Base-by-base conservation (phyloP, 2,888 invertebrate species). In the Exocentrus adspersus region DNA sequence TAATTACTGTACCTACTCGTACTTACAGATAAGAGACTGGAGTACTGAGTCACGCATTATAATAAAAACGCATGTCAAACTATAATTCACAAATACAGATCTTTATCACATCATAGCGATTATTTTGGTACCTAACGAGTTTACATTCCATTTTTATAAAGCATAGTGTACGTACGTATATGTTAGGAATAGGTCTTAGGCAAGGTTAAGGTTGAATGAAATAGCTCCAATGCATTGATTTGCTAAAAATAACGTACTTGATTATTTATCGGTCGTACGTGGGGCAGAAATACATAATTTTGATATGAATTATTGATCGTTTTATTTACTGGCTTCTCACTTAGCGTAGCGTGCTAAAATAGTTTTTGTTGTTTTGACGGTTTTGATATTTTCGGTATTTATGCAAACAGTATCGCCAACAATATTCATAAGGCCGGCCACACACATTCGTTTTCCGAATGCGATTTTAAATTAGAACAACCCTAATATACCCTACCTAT, bases 41-140 rank as follows among this genome's bases (percentile, higher is more conserved):
- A 48, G 48, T 48, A 28, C 48, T 14, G 48, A 48, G 28, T 48
- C 28, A 30, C 28, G 48, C 28, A 14, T 14, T 28, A 28, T 48
- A 30, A 37, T 37, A 37, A 12, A 48, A 48, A 12, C 17, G 48
- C 48, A 28, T 48, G 48, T 28, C 48, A 16, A 28, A 48, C 17
- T 28, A 48, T 37, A 37, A 37, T 48, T 48, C 48, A 48, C 28
- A 28, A 28, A 12, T n/a, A n/a, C 10, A 6, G 16, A 14, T 24
- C 16, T 10, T 48, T 48, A 48, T 48, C 48, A 48, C 28, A 48
- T 48, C 48, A 7, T 4, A 14, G 28, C 9, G 48, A 28, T 24
- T 48, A 48, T 48, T 48, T 48, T 28, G 28, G 48, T 48, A 48
- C 9, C 48, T 10, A 32, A 32, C 24, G 7, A 45, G 20, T 19